Evolutionary conservation across 2,888 invertebrate genomes (phyloP).

Genomic region (Pteria penguin): DNA sequence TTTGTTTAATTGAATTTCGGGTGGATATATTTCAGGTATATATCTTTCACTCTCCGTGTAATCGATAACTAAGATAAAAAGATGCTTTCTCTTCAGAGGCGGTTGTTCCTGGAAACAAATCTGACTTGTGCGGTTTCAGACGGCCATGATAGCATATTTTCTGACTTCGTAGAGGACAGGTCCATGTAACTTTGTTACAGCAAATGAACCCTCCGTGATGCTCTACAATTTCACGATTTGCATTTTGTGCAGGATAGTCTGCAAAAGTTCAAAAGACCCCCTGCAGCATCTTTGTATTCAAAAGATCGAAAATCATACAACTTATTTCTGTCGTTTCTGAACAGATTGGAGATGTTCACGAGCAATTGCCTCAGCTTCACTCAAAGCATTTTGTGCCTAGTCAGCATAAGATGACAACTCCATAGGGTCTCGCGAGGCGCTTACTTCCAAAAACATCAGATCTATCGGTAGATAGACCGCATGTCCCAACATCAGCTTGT

Average conservation of each 20-base stretch:
- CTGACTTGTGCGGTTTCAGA: background rate
- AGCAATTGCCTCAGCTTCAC: background rate
- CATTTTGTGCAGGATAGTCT: background rate
- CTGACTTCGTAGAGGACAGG: background rate
- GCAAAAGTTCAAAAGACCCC: background rate
- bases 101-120: background rate
- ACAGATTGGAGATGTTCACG: background rate
- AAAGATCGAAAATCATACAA: background rate
- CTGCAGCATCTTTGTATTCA: background rate
- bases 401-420: background rate
- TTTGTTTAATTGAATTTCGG: too few relatives aligned
- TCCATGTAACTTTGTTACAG: background rate
- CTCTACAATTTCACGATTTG: background rate
- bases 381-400: background rate
- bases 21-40: too few relatives aligned
- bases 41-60: too few relatives aligned
- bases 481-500: slow-evolving; percentile 20
- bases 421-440: background rate
- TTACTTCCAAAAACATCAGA: background rate
- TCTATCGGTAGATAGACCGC: slow-evolving; percentile 8
- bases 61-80: too few relatives aligned
- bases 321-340: background rate
- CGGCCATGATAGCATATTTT: background rate
- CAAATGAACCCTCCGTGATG: slow-evolving; percentile 9
- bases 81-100: background rate